These are phyloP conservation scores for Psophia crepitans DNA, from an alignment of 2,113 vertebrate genomes.

Conservation along the genomic window DNA sequence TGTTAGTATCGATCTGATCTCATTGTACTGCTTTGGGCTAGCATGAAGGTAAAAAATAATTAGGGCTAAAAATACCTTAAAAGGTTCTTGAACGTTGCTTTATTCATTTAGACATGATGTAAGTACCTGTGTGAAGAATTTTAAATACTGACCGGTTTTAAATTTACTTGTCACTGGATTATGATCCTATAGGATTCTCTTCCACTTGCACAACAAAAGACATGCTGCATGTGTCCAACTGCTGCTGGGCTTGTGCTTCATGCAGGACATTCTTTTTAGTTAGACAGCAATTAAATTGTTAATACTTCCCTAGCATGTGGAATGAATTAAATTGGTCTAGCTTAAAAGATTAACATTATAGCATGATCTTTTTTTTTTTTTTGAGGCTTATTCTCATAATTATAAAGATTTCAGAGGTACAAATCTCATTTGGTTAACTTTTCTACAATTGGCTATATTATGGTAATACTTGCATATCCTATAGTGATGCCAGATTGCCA, in stretches of 20 bases:
- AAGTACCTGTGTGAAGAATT: slow-evolving; percentile 10
- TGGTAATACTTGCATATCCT: not conserved
- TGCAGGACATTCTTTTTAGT: not conserved
- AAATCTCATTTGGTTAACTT: slow-evolving; percentile 30
- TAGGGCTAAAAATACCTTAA: slow-evolving; percentile 36
- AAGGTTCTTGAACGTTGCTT: not conserved
- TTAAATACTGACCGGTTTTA: not conserved
- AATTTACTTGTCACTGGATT: not conserved
- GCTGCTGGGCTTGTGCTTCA: not conserved
- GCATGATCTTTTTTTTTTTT: not conserved
- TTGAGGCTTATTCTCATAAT: not conserved
- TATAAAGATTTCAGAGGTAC: slow-evolving; percentile 13
- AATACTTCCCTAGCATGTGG: not conserved
- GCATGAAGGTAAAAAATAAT: slow-evolving; percentile 18
- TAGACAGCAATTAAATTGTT: not conserved
- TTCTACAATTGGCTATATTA: not conserved
- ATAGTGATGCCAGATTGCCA: slow-evolving; percentile 16
- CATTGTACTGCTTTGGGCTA: not conserved
- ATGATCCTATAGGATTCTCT: not conserved
- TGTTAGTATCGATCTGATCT: not conserved
- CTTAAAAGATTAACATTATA: slow-evolving; percentile 11
- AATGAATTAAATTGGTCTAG: slow-evolving; percentile 20
- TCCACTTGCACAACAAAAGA: not conserved
- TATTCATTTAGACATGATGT: not conserved
- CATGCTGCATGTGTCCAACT: not conserved